phyloP scores from a whole-genome alignment of 2,888 invertebrate species.

The Mycalesis mineus region DNA sequence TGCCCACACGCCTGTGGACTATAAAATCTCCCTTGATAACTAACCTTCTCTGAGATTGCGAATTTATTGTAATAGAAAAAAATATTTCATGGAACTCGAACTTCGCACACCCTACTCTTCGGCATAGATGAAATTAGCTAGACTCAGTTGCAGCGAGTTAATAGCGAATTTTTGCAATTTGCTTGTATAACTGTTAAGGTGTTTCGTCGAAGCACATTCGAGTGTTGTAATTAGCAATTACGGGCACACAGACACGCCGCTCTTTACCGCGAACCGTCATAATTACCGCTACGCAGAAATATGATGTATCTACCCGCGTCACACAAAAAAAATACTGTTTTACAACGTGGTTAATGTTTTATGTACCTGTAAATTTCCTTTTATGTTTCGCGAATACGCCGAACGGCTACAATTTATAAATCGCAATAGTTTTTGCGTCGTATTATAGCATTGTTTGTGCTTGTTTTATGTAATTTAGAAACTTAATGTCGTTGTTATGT shows the following conservation, averaged over 20 bases:
- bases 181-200: slow-evolving; percentile 37
- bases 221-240: slow-evolving; percentile 50
- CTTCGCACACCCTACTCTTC: no score
- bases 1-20: no score
- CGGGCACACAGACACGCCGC: slow-evolving; percentile 45
- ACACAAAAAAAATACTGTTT: slow-evolving; percentile 19
- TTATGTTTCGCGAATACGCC: slow-evolving; percentile 15
- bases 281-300: slow-evolving; percentile 62
- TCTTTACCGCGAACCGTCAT: slow-evolving; percentile 52
- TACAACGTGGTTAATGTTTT: slow-evolving; percentile 21
- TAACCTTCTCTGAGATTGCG: no score
- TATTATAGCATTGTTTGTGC: not conserved
- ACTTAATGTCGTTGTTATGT: not conserved
- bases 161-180: slow-evolving; percentile 43
- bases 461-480: not conserved
- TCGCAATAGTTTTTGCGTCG: slow-evolving; percentile 11
- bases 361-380: slow-evolving; percentile 30
- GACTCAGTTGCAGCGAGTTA: slow-evolving; percentile 10
- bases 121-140: not conserved
- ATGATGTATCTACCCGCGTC: slow-evolving; percentile 32
- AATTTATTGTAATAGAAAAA: no score
- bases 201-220: slow-evolving; percentile 51
- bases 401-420: slow-evolving; percentile 7
- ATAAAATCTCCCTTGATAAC: no score
- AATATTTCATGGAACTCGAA: no score